Conservation (phyloP, 2,797 vertebrate species). For the Bovichtus diacanthus region DNA sequence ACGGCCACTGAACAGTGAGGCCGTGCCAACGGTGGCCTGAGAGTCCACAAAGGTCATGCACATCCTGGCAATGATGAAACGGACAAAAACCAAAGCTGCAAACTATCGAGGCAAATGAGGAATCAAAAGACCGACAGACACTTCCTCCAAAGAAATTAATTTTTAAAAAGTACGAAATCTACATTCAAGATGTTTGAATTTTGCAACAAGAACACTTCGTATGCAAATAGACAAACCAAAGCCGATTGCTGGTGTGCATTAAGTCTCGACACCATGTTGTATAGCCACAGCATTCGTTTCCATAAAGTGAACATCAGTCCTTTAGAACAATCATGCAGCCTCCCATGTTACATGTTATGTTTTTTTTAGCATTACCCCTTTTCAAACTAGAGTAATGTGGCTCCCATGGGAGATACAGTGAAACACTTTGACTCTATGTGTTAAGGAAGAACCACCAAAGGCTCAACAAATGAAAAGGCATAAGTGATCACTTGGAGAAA, state of each 20-base stretch:
- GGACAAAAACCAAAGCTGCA: background rate
- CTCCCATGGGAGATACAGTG: background rate
- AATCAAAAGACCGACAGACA: background rate
- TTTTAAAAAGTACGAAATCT: background rate
- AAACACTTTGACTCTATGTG: background rate
- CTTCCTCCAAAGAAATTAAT: background rate
- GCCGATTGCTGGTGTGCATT: background rate
- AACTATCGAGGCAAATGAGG: background rate
- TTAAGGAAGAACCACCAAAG: background rate
- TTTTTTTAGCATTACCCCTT: background rate
- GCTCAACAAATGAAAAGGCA: background rate
- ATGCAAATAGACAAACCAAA: background rate
- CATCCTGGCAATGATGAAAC: conserved; percentile 26
- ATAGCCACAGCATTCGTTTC: background rate
- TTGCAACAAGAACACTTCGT: background rate
- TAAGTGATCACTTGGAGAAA: background rate
- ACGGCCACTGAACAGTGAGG: conserved; percentile 3
- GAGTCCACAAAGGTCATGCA: conserved; percentile 42
- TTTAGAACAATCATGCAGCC: conserved; percentile 1
- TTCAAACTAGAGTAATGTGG: background rate
- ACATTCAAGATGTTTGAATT: background rate
- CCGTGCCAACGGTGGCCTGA: conserved; percentile 12
- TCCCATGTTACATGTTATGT: too few relatives aligned
- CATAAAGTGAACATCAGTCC: conserved; percentile 1
- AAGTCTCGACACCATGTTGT: background rate